These are phyloP conservation scores for Melieria picta DNA, from an alignment of 2,888 invertebrate species.

Conservation along the genomic window DNA sequence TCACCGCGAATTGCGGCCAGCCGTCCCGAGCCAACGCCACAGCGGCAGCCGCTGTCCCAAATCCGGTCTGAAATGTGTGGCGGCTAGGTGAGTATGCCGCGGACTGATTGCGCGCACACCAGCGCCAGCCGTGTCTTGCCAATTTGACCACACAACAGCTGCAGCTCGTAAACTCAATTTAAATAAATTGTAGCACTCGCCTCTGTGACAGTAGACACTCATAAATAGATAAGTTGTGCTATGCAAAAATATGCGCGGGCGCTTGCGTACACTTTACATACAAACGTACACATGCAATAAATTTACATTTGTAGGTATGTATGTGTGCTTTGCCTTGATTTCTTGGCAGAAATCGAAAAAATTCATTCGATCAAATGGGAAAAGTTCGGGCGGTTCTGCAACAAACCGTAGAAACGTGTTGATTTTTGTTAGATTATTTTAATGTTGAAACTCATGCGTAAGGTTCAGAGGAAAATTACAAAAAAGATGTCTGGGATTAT, in stretches of 20 bases:
- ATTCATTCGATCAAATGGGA: no score
- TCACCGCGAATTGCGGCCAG: background rate
- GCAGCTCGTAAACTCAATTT: background rate
- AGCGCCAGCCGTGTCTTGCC: background rate
- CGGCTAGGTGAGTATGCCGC: background rate
- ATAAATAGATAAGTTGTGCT: background rate
- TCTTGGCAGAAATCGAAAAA: background rate
- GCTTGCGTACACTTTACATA: background rate
- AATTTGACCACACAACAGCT: background rate
- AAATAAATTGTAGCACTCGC: slow-evolving; percentile 1
- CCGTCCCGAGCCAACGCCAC: background rate
- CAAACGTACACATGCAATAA: background rate
- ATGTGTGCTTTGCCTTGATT: background rate
- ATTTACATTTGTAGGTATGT: background rate
- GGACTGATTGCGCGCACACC: background rate
- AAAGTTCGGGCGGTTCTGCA: no score
- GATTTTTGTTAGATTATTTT: no score
- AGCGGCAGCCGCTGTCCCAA: background rate
- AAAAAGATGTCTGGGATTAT: no score
- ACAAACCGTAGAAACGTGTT: no score
- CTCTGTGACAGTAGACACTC: slow-evolving; percentile 7
- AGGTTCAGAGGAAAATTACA: no score
- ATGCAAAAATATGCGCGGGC: background rate
- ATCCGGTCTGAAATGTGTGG: background rate
- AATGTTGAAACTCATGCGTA: no score